Evolutionary conservation across 2,888 invertebrate genomes (phyloP), one percentile per base, ranked within the genome.

Genomic region (Microdon myrmicae): DNA sequence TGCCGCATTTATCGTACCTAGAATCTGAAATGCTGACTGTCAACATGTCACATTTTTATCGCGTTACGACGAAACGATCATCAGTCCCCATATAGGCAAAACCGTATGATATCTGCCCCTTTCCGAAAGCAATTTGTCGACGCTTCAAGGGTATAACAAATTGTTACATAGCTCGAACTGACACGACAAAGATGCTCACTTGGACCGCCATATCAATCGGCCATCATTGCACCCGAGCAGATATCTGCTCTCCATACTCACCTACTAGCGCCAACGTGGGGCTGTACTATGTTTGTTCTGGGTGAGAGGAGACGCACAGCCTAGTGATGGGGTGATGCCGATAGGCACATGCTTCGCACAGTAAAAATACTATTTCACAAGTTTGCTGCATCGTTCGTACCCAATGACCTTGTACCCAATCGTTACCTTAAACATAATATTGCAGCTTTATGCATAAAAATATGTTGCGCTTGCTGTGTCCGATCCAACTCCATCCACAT

Each of bases 321-420:
- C n/a, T n/a, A n/a, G n/a, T n/a, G n/a, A n/a, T n/a, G n/a, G 14
- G 9, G 25, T 28, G 16, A 20, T 22, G 37, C 32, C 23, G 37
- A 45, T 45, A 35, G 43, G 20, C 14, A 53, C 26, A 49, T 22
- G 43, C 49, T 44, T 38, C 43, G 49, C 43, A 12, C 23, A 28
- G 9, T 19, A 16, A 5, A 34, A 35, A 35, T n/a, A n/a, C n/a
- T n/a, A n/a, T n/a, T n/a, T n/a, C n/a, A n/a, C n/a, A n/a, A n/a
- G n/a, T 17, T 20, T 4, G 8, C 7, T 23, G 31, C 29, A n/a
- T n/a, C n/a, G n/a, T n/a, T n/a, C n/a, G n/a, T n/a, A 64, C 29
- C 61, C 26, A 35, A 31, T 58, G 58, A 64, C 64, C 64, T 64
- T 64, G 64, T 64, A 58, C 64, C 58, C 51, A 64, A 64, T 64